These are phyloP conservation scores for Ceratosolen fusciceps DNA, from an alignment of 1,140 invertebrate genomes.

Conservation along the genomic window DNA sequence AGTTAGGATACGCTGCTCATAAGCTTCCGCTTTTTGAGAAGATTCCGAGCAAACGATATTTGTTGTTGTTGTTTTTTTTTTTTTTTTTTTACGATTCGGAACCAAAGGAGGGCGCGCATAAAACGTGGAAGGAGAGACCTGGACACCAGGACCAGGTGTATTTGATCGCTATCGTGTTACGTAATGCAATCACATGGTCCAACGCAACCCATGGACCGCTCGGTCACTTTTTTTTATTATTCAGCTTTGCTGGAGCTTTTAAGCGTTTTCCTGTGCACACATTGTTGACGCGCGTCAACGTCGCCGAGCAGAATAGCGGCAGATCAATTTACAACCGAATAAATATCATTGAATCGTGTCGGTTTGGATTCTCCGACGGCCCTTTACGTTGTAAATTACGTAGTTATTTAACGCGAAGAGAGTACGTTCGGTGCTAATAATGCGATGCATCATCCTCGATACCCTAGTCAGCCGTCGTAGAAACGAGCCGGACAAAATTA, in stretches of 20 bases:
- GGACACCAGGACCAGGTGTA: slow-evolving; percentile 67
- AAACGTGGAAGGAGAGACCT: slow-evolving; percentile 11
- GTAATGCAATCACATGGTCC: slow-evolving; percentile 61
- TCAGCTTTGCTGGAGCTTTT: slow-evolving; percentile 34
- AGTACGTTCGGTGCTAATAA: no score
- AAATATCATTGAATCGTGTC: not conserved
- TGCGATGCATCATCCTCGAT: no score
- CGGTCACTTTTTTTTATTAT: slow-evolving; percentile 37
- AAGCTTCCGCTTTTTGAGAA: not conserved
- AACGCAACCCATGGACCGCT: slow-evolving; percentile 43
- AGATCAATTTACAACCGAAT: slow-evolving; percentile 34
- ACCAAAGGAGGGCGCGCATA: not conserved
- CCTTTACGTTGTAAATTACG: no score
- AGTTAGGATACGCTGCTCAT: no score
- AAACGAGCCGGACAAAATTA: no score
- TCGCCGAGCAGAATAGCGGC: not conserved
- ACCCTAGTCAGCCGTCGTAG: no score
- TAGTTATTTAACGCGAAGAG: no score
- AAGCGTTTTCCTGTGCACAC: slow-evolving; percentile 29
- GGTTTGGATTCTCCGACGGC: not conserved
- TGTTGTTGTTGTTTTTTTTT: no score
- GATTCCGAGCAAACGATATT: not conserved
- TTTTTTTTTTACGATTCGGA: not conserved
- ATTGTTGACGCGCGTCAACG: not conserved
- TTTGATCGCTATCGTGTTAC: slow-evolving; percentile 65